Percentiles rank a stretch among this genome's conserved stretches.
phyloP scores from a whole-genome alignment of 2,888 invertebrate genomes.

The Pinctada fucata region DNA sequence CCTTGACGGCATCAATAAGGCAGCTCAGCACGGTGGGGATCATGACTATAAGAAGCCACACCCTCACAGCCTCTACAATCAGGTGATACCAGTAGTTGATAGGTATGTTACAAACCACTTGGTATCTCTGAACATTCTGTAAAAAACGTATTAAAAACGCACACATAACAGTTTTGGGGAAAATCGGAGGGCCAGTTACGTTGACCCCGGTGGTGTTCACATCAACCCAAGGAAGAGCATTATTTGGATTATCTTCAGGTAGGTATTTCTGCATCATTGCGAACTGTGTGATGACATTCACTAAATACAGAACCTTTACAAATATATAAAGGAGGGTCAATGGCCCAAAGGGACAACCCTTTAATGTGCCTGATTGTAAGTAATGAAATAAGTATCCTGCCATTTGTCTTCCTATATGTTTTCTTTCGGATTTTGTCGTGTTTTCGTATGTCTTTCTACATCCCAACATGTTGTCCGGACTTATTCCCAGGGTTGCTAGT shows the following conservation, averaged over 20 bases:
- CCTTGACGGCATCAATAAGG: neutral
- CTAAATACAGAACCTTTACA: conserved; percentile 40
- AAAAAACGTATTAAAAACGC: neutral
- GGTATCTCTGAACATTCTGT: neutral
- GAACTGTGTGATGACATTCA: conserved; percentile 42
- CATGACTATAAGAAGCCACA: neutral
- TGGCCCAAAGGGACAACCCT: conserved; percentile 41
- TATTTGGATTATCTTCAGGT: neutral
- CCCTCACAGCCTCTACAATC: neutral
- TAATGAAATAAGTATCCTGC: conserved; percentile 43
- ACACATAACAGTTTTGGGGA: neutral
- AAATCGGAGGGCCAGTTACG: neutral
- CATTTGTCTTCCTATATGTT: conserved; percentile 35
- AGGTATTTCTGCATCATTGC: conserved; percentile 22
- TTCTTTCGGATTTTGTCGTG: conserved; percentile 35
- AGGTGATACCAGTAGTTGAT: neutral
- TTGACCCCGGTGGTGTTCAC: neutral
- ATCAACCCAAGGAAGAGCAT: neutral
- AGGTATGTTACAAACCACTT: neutral
- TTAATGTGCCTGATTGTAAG: conserved; percentile 14
- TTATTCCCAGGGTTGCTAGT: conserved; percentile 41
- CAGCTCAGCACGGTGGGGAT: conserved; percentile 14
- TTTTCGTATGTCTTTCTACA: conserved; percentile 7
- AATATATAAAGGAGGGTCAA: conserved; percentile 42
- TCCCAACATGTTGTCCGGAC: conserved; percentile 38